Evolutionary conservation across 2,113 vertebrate species (phyloP).

Genomic region (Archilochus colubris): DNA sequence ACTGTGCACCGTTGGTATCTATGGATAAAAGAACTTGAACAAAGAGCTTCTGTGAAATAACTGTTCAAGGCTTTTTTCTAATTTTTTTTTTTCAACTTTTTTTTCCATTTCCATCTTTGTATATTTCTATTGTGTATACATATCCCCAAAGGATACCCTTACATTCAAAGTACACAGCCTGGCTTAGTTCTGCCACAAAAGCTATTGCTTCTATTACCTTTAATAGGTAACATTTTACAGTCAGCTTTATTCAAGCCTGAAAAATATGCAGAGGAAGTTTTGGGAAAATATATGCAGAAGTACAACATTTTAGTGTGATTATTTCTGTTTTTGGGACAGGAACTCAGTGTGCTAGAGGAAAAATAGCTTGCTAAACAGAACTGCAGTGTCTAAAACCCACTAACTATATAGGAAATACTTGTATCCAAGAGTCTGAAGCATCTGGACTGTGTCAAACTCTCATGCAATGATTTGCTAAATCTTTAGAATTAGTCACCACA

Average conservation of each 20-base stretch:
- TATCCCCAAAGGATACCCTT: background rate
- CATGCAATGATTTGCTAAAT: background rate
- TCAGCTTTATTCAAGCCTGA: background rate
- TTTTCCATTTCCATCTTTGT: background rate
- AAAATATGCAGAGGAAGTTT: background rate
- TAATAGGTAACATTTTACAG: background rate
- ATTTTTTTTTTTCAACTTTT: too few relatives aligned
- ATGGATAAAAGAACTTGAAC: background rate
- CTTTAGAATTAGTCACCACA: background rate
- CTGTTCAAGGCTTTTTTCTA: background rate
- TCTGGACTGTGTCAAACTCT: background rate
- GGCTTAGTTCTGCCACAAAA: background rate
- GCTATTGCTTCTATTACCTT: background rate
- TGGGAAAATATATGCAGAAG: background rate
- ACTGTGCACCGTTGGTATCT: background rate
- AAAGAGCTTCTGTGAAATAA: background rate
- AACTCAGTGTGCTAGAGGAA: background rate
- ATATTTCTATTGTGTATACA: background rate
- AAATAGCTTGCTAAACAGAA: background rate
- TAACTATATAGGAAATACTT: background rate
- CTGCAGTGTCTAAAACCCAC: background rate
- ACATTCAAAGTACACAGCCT: background rate
- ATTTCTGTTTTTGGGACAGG: background rate
- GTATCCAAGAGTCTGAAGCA: background rate
- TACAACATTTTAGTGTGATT: background rate